Evolutionary conservation across 2,888 invertebrate species (phyloP).

Genomic region (Nipponacmea schrenckii): DNA sequence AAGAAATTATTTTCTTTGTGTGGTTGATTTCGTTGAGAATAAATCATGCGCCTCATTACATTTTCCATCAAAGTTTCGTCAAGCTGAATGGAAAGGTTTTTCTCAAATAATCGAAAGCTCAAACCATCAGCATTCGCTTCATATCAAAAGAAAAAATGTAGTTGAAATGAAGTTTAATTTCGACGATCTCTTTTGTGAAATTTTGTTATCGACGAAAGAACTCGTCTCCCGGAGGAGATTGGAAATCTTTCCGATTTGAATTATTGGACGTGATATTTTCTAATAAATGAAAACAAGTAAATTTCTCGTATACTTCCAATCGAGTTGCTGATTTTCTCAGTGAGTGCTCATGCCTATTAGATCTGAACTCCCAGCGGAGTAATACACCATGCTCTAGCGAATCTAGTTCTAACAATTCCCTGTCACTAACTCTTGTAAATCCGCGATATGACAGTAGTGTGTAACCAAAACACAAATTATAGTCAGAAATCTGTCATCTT

Average conservation of each 20-base stretch:
- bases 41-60: conserved; percentile 2
- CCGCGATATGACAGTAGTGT: neutral
- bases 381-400: neutral
- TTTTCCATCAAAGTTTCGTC: neutral
- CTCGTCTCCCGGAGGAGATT: neutral
- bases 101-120: neutral
- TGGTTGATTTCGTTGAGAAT: neutral
- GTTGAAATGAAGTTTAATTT: neutral
- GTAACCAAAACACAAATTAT: conserved; percentile 8
- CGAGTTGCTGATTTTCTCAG: conserved; percentile 1
- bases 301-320: conserved; percentile 3
- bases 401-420: neutral
- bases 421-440: neutral
- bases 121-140: neutral
- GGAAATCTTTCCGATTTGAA: neutral
- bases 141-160: too few species aligned
- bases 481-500: neutral
- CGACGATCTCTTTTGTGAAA: neutral
- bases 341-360: neutral
- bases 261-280: neutral
- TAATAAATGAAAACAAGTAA: neutral
- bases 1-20: neutral
- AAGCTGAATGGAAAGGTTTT: neutral
- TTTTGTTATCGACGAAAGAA: neutral
- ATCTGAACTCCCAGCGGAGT: neutral